A percentile compares a stretch with the other conserved stretches of the same genome.
These are phyloP conservation scores for Glaucidium brasilianum DNA, from an alignment of 2,113 vertebrate genomes.

Conservation along the genomic window DNA sequence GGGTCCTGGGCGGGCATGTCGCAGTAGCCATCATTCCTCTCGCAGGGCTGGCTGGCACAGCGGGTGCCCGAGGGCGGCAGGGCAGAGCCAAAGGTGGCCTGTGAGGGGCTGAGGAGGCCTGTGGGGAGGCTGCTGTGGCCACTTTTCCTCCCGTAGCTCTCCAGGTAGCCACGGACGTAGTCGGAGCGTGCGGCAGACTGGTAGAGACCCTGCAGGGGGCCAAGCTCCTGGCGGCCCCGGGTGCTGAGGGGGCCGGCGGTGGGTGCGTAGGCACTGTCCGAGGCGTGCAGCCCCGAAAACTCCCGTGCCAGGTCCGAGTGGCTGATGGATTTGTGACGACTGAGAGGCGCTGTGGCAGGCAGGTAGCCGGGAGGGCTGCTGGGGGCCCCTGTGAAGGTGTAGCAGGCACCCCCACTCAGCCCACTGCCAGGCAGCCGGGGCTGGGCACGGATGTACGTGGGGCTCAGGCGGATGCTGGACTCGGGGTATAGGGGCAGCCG, in stretches of 20 bases:
- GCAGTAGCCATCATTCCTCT: conserved; percentile 48
- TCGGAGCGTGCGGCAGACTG: conserved; percentile 56
- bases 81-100: conserved; percentile 42
- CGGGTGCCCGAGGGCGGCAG: conserved; percentile 64
- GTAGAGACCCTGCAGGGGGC: conserved; percentile 67
- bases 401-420: conserved; percentile 71
- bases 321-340: conserved; percentile 85
- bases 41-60: conserved; percentile 69
- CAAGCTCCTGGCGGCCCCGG: conserved; percentile 49
- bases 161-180: conserved; percentile 66
- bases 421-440: conserved; percentile 70
- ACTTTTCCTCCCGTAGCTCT: conserved; percentile 56
- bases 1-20: background rate
- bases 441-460: conserved; percentile 74
- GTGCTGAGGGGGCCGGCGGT: conserved; percentile 2
- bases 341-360: conserved; percentile 71
- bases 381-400: conserved; percentile 21
- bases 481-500: conserved; percentile 81
- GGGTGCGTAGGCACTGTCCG: conserved; percentile 48
- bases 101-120: background rate
- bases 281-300: conserved; percentile 78
- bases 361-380: conserved; percentile 75
- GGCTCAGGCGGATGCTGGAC: conserved; percentile 65
- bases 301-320: conserved; percentile 89
- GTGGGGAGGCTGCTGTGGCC: background rate